phyloP scores from a whole-genome alignment of 2,113 vertebrate species.

The Pleuronectes platessa region DNA sequence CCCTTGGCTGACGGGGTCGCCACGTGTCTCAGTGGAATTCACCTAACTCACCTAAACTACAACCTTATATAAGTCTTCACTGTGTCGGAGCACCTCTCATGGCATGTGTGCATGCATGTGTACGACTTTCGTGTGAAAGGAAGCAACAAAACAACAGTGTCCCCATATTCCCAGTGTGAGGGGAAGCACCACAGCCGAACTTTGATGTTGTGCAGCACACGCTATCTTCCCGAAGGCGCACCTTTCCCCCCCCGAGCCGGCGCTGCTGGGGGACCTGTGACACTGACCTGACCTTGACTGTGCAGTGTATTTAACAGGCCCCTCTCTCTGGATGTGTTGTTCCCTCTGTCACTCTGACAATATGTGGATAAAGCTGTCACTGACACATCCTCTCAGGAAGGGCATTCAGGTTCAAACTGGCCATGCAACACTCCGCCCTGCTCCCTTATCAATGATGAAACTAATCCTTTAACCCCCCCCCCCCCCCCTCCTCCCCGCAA shows the following conservation, averaged over 20 bases:
- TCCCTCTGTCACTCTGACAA: conserved; percentile 41
- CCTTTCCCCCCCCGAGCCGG: conserved; percentile 15
- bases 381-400: conserved; percentile 73
- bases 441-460: conserved; percentile 65
- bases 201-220: conserved; percentile 37
- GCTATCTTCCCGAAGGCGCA: too few relatives aligned
- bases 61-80: too few relatives aligned
- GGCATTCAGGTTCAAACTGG: conserved; percentile 26
- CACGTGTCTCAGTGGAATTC: neutral
- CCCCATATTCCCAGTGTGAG: conserved; percentile 15
- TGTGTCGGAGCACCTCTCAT: neutral
- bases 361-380: conserved; percentile 69
- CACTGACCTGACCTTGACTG: conserved; percentile 66
- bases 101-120: neutral
- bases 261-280: conserved; percentile 10
- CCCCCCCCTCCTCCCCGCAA: neutral
- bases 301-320: neutral
- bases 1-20: too few relatives aligned
- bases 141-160: conserved; percentile 51
- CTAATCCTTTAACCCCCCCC: conserved; percentile 49
- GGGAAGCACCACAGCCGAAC: conserved; percentile 30
- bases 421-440: neutral
- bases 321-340: conserved; percentile 35
- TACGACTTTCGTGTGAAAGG: conserved; percentile 17
- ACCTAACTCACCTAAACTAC: neutral